Evolutionary conservation across 2,797 vertebrate genomes (phyloP), one percentile per base, ranked within the genome.

Genomic region (Vespertilio murinus): DNA sequence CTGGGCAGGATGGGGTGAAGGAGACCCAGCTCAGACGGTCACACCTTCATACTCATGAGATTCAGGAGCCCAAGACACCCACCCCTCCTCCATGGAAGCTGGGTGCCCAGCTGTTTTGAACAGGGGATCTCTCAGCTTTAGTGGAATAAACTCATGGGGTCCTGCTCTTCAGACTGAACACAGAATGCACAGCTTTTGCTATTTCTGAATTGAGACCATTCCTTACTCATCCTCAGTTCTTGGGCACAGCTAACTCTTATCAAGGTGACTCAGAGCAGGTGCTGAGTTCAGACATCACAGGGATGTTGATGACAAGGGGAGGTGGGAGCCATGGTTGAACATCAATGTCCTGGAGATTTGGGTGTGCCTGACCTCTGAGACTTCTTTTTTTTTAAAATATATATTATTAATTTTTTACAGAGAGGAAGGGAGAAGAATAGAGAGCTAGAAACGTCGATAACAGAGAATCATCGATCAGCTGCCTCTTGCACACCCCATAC

Each of bases 101-200:
- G 12, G 47, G 2, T 8, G 6, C 73, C 42, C n/a, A 35, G 20
- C 7, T 35, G 23, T 52, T 33, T 20, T 52, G 23, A 52, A 23
- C 0, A 0, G 4, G 11, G n/a, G 3, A 77, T 14, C n/a, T 23
- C 47, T 77, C n/a, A 77, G n/a, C 1, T 77, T 3, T 13, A 52
- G n/a, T 6, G 28, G 3, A 52, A 22, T 12, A 35, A 77, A 12
- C 11, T 77, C 23, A 52, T 14, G 7, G 20, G 47, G 20, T n/a
- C 71, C 16, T 77, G 1, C 0, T 22, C 23, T 10, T 3, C 12
- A 54, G 49, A 35, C 3, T 9, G 22, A 16, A 54, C 54, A 25
- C 47, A 54, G n/a, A 16, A 35, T 49, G 25, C 12, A 35, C 2
- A 54, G 20, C n/a, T 54, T 12, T 35, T 35, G 35, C 3, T 54